Evolutionary conservation across 1,140 invertebrate species (phyloP), one percentile per base, ranked within the genome.

Genomic region (Lamellibrachia luymesi): DNA sequence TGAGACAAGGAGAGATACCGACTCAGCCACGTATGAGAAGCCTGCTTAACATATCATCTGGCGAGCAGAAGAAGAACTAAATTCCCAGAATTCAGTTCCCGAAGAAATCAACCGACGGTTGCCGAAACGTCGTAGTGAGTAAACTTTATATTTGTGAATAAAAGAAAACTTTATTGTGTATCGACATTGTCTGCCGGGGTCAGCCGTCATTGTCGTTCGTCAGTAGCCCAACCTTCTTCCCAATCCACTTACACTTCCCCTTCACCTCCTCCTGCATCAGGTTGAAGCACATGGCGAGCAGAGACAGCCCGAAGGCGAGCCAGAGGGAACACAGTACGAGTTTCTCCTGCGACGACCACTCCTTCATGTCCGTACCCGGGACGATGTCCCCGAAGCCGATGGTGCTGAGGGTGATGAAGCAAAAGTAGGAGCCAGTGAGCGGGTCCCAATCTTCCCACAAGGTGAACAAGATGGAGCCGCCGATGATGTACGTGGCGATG

Each of bases 311-410:
- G 94, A 99, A 97, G 64, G 99, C 97, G 64, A 99, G 96, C 96
- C 99, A 99, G 1, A 98, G 96, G 95, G 98, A 94, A 93, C 95
- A 95, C 0, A 95, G 93, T 2, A 95, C 94, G 52, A 94, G 95
- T 93, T 95, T 95, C 90, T 95, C 95, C 90, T 95, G 94, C 10
- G 94, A 93, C n/a, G 94, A 94, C 96, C 96, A 96, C 6, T 95
- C 94, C 10, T 95, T 93, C 92, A 94, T 93, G 51, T 95, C 94
- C 64, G 95, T 96, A 1, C 96, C 96, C 0, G 96, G 96, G n/a
- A 99, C 98, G 95, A 99, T 98, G 96, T 99, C 99, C 1, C 99
- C 99, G 95, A 99, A 98, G 2, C 99, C 99, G 94, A 99, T 98
- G 2, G 96, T 96, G 94, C 95, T 97, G 10, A 97, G 95, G 1